phyloP scores from a whole-genome alignment of 2,888 invertebrate species.

The Anagyrus pseudococci region DNA sequence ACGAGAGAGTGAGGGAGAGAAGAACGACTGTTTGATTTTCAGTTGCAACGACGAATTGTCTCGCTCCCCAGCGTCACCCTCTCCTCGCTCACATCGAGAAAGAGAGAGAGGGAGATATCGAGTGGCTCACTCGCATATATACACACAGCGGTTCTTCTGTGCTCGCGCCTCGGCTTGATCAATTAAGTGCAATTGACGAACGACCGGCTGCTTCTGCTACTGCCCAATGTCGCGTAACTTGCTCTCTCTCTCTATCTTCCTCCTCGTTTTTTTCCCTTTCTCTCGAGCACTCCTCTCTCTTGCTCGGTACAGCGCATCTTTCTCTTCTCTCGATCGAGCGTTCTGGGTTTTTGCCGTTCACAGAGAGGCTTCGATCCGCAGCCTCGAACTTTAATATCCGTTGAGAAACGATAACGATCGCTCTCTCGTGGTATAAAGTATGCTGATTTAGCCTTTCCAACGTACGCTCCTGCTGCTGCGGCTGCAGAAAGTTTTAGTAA shows the following conservation, averaged over 20 bases:
- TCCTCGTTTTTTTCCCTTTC: not conserved
- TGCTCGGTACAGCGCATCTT: not conserved
- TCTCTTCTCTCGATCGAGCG: not conserved
- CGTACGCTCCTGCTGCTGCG: no score
- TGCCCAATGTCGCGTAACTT: conserved; percentile 45
- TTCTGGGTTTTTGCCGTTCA: no score
- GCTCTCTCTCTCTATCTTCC: conserved; percentile 37
- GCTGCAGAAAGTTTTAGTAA: no score
- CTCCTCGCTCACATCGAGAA: no score
- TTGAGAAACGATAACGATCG: no score
- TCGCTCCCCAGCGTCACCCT: not conserved
- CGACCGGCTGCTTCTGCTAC: conserved; percentile 47
- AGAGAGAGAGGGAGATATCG: no score
- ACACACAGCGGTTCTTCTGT: conserved; percentile 12
- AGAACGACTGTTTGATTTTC: no score
- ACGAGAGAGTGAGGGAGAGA: no score
- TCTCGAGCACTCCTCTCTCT: not conserved
- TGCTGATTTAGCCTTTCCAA: no score
- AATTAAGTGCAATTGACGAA: conserved; percentile 57
- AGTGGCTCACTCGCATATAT: conserved; percentile 3
- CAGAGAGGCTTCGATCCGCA: no score
- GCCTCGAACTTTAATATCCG: no score
- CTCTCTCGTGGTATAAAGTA: no score
- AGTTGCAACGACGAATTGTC: not conserved
- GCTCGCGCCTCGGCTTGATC: conserved; percentile 41